Percentiles rank a stretch among this genome's conserved stretches.
Conservation (phyloP, 2,888 invertebrate species). For the Erebia palarica region DNA sequence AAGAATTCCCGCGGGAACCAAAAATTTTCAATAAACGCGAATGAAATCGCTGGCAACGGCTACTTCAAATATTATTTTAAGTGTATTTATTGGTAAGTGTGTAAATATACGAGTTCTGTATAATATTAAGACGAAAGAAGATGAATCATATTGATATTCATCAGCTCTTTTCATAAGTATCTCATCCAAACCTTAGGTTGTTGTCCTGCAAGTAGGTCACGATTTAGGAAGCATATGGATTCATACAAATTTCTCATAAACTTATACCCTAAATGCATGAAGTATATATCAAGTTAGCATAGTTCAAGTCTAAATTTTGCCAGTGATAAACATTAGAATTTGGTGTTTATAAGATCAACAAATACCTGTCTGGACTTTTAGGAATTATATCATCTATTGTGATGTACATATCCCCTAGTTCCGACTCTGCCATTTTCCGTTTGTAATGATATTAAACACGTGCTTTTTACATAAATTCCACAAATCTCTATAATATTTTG, state of each 20-base stretch:
- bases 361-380: conserved; percentile 74
- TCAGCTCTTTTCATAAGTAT: not conserved
- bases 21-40: too few species aligned
- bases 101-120: too few species aligned
- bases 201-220: conserved; percentile 57
- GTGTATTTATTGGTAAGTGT: too few species aligned
- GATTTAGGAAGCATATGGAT: not conserved
- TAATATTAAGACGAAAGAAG: too few species aligned
- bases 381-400: conserved; percentile 78
- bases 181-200: conserved; percentile 30
- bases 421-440: conserved; percentile 71
- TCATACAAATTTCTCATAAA: not conserved
- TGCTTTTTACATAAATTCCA: conserved; percentile 40
- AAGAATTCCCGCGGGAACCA: too few species aligned
- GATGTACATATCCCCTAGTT: conserved; percentile 71
- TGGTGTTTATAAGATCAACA: conserved; percentile 26
- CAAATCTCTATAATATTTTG: conserved; percentile 62
- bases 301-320: conserved; percentile 34
- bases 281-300: not conserved
- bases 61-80: too few species aligned
- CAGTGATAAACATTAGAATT: not conserved
- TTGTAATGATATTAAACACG: conserved; percentile 46
- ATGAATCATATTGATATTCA: not conserved
- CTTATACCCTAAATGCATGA: not conserved
- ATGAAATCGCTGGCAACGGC: too few species aligned